These are phyloP conservation scores for Sparidentex hasta DNA, from an alignment of 2,797 vertebrate genomes.

Conservation along the genomic window DNA sequence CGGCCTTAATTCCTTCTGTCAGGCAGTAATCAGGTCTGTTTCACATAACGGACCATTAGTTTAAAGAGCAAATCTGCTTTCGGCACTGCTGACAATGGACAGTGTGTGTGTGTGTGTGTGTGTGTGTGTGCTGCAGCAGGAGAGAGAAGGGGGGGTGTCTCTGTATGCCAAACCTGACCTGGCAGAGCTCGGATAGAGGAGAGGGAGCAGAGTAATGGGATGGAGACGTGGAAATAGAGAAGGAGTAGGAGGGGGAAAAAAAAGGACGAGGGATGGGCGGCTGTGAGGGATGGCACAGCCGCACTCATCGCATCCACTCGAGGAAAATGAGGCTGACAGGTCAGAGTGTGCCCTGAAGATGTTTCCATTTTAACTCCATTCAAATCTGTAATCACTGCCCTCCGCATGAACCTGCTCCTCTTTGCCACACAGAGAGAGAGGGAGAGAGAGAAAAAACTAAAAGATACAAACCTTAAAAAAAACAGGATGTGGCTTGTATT, in stretches of 20 bases:
- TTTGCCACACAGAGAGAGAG: background rate
- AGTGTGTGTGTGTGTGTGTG: conserved; percentile 63
- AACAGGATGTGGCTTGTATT: conserved; percentile 31
- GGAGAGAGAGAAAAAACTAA: conserved; percentile 20
- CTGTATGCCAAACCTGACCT: conserved; percentile 75
- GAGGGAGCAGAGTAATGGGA: conserved; percentile 6
- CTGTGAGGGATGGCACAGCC: conserved; percentile 24
- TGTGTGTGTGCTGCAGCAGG: conserved; percentile 17
- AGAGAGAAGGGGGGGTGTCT: conserved; percentile 10
- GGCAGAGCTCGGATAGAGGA: conserved; percentile 66
- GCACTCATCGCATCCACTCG: conserved; percentile 85
- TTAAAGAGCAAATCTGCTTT: conserved; percentile 91
- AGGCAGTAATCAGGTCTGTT: conserved; percentile 96
- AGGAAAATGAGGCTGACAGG: conserved; percentile 91
- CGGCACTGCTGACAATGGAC: conserved; percentile 89
- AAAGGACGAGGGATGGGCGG: conserved; percentile 26
- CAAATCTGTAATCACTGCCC: conserved; percentile 92
- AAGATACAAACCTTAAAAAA: conserved; percentile 31
- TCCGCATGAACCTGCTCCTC: conserved; percentile 88
- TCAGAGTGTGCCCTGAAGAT: conserved; percentile 92
- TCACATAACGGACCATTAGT: conserved; percentile 95
- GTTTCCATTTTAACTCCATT: conserved; percentile 90
- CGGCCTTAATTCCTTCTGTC: conserved; percentile 90
- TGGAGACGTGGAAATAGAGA: conserved; percentile 42
- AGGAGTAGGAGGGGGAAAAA: conserved; percentile 24